These are phyloP conservation scores for Macrosiphum euphorbiae DNA, from an alignment of 2,888 invertebrate species.

Conservation along the genomic window DNA sequence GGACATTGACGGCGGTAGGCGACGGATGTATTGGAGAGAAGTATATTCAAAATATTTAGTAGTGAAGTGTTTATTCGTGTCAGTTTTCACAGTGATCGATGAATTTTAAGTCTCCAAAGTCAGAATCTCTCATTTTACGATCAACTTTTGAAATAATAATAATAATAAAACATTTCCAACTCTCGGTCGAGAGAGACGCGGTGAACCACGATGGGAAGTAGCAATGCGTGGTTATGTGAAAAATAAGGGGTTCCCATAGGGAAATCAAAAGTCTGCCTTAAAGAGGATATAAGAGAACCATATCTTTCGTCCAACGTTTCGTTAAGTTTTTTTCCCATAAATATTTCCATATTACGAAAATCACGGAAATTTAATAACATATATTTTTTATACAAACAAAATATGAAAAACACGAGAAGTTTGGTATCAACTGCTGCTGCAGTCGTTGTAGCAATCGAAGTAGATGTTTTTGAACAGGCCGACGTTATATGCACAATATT, in stretches of 20 bases:
- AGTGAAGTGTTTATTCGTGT: constrained; percentile 15
- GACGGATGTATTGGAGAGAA: not conserved
- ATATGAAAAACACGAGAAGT: not conserved
- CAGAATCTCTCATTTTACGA: not conserved
- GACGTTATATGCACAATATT: not conserved
- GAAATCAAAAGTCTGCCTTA: constrained; percentile 51
- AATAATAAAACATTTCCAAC: constrained; percentile 16
- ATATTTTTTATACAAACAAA: not conserved
- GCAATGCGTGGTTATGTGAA: constrained; percentile 10
- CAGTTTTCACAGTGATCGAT: constrained; percentile 26
- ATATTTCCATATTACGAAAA: not conserved
- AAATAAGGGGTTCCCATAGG: constrained; percentile 36
- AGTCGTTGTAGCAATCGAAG: not conserved
- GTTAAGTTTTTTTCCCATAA: constrained; percentile 1
- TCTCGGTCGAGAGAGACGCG: not conserved
- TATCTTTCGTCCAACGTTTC: not conserved
- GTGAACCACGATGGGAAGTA: not conserved
- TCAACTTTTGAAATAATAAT: not conserved
- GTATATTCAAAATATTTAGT: not conserved
- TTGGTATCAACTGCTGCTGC: not conserved
- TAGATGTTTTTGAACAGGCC: not conserved
- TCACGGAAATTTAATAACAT: not conserved
- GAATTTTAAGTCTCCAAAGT: not conserved
- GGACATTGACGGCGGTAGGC: not conserved
- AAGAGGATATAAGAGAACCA: not conserved